These are phyloP conservation scores for Eristalis tenax DNA, from an alignment of 2,888 invertebrate species.

Conservation along the genomic window DNA sequence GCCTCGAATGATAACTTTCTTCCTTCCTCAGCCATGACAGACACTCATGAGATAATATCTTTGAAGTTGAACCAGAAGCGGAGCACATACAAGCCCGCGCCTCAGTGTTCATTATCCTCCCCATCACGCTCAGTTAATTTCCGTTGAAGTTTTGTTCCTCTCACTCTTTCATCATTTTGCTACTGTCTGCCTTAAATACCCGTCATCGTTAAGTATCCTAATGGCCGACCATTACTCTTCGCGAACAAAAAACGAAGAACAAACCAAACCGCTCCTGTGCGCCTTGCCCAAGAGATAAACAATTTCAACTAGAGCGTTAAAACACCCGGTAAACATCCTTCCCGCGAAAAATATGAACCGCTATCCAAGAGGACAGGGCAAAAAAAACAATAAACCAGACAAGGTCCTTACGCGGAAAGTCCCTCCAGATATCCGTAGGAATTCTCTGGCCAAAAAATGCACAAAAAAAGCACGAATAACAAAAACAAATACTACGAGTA, in stretches of 20 bases:
- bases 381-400: conserved; percentile 9
- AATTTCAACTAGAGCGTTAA: conserved; percentile 36
- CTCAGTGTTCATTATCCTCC: conserved; percentile 12
- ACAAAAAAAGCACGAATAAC: neutral
- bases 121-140: conserved; percentile 39
- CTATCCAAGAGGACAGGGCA: neutral
- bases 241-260: neutral
- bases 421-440: conserved; percentile 35
- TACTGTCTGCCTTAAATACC: conserved; percentile 4
- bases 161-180: neutral
- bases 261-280: neutral
- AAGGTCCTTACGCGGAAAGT: conserved; percentile 39
- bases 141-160: neutral
- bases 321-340: conserved; percentile 38
- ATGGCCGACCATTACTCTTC: conserved; percentile 35
- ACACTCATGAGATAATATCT: neutral
- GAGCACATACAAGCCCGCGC: neutral
- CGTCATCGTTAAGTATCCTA: conserved; percentile 38
- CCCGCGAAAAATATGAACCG: neutral
- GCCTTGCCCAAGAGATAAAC: conserved; percentile 9
- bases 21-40: neutral
- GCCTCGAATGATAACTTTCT: neutral
- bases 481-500: neutral
- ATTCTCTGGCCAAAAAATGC: neutral
- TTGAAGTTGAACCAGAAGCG: neutral